A percentile compares a stretch with the other conserved stretches of the same genome.
phyloP scores from a whole-genome alignment of 2,113 vertebrate species.

The Nanorana parkeri region DNA sequence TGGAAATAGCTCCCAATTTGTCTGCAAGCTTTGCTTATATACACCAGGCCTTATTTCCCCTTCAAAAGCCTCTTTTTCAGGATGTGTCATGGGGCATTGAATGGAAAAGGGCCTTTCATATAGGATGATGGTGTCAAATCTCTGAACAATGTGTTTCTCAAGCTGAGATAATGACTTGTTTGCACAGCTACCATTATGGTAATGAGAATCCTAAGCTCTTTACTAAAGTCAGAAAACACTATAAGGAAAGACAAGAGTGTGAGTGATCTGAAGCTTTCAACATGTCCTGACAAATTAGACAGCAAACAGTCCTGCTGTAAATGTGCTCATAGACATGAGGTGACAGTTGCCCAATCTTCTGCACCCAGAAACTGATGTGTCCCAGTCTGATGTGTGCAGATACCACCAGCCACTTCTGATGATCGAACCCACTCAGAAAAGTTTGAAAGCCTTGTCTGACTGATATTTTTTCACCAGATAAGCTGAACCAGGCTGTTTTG shows the following conservation, averaged over 20 bases:
- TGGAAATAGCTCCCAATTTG: neutral
- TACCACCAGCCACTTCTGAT: too few species aligned
- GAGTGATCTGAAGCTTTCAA: neutral
- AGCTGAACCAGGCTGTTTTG: too few species aligned
- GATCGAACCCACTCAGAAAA: too few species aligned
- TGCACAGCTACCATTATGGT: conserved; percentile 31
- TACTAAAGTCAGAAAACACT: neutral
- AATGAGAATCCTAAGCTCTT: conserved; percentile 35
- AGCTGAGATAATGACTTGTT: conserved; percentile 55
- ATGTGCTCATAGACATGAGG: too few species aligned
- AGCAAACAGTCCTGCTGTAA: too few species aligned
- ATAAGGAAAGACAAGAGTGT: neutral
- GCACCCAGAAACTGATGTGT: too few species aligned
- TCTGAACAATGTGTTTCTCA: conserved; percentile 54
- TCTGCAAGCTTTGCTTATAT: conserved; percentile 24
- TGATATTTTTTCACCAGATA: too few species aligned
- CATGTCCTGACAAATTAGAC: neutral
- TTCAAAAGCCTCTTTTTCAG: conserved; percentile 27
- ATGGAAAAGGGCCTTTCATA: conserved; percentile 50
- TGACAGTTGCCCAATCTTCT: too few species aligned
- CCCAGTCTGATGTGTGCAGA: too few species aligned
- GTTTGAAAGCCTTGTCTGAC: too few species aligned
- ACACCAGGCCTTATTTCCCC: neutral
- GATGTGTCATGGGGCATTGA: conserved; percentile 36
- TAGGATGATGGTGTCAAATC: conserved; percentile 41